Evolutionary conservation across 2,113 vertebrate genomes (phyloP).

Genomic region (Hiodon alosoides): DNA sequence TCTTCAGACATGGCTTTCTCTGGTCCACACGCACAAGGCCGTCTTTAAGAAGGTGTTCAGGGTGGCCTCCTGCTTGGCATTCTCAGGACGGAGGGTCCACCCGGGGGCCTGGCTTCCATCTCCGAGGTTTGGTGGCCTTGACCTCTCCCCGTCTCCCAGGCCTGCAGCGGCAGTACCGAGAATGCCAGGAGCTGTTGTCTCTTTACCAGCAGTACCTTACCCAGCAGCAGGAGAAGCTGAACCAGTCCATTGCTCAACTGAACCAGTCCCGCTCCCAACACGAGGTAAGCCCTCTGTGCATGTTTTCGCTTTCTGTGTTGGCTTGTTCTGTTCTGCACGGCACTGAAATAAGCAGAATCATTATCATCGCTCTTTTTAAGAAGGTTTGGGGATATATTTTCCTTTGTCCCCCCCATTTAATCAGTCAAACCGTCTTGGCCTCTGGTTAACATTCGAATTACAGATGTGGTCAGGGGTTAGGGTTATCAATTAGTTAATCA

Average conservation of each 20-base stretch:
- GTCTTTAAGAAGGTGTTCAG: too few relatives aligned
- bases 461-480: background rate
- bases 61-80: too few relatives aligned
- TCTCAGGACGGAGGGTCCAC: background rate
- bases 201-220: conserved; percentile 94
- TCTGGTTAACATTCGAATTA: background rate
- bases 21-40: too few relatives aligned
- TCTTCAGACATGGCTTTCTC: too few relatives aligned
- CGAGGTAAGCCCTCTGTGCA: conserved; percentile 63
- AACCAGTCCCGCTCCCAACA: conserved; percentile 58
- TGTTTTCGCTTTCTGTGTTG: background rate
- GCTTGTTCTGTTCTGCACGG: background rate
- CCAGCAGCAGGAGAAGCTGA: conserved; percentile 86
- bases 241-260: conserved; percentile 73
- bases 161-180: conserved; percentile 87
- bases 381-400: background rate
- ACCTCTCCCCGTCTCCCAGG: conserved; percentile 61
- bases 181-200: conserved; percentile 89
- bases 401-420: background rate
- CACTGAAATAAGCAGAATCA: background rate
- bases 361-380: background rate
- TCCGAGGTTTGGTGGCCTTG: conserved; percentile 58
- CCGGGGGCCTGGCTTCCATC: background rate
- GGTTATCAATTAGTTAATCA: background rate
- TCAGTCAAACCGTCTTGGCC: background rate